phyloP scores from a whole-genome alignment of 2,113 vertebrate genomes.

The Ameiurus melas region DNA sequence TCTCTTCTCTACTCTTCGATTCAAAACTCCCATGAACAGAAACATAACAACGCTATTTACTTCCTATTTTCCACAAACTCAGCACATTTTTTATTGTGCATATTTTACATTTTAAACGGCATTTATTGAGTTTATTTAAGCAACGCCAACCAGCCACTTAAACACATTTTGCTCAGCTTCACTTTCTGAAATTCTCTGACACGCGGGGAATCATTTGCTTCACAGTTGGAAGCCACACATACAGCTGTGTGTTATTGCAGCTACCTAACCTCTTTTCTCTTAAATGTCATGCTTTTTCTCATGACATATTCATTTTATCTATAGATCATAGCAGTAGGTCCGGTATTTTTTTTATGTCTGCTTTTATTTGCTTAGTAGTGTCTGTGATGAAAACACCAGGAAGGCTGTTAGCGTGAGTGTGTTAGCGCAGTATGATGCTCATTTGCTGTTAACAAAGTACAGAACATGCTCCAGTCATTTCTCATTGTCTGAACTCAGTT shows the following conservation, averaged over 20 bases:
- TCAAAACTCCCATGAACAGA: slow-evolving; percentile 63
- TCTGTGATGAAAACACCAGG: not conserved
- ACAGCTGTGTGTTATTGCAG: slow-evolving; percentile 59
- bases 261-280: slow-evolving; percentile 43
- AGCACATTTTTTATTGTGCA: slow-evolving; percentile 73
- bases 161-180: slow-evolving; percentile 3
- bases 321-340: not conserved
- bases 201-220: slow-evolving; percentile 3
- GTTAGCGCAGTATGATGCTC: slow-evolving; percentile 10
- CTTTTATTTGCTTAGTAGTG: not conserved
- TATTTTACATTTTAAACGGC: slow-evolving; percentile 66
- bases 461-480: slow-evolving; percentile 9
- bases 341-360: not conserved
- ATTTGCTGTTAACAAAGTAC: slow-evolving; percentile 8
- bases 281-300: not conserved
- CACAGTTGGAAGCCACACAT: slow-evolving; percentile 51
- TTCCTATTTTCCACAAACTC: slow-evolving; percentile 69
- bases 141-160: not conserved
- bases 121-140: slow-evolving; percentile 50
- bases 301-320: not conserved
- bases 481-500: not conserved
- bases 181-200: slow-evolving; percentile 4
- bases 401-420: slow-evolving; percentile 6
- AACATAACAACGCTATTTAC: slow-evolving; percentile 51
- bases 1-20: slow-evolving; percentile 55